phyloP scores from a whole-genome alignment of 2,888 invertebrate species.

The Chrysolina oricalcia region DNA sequence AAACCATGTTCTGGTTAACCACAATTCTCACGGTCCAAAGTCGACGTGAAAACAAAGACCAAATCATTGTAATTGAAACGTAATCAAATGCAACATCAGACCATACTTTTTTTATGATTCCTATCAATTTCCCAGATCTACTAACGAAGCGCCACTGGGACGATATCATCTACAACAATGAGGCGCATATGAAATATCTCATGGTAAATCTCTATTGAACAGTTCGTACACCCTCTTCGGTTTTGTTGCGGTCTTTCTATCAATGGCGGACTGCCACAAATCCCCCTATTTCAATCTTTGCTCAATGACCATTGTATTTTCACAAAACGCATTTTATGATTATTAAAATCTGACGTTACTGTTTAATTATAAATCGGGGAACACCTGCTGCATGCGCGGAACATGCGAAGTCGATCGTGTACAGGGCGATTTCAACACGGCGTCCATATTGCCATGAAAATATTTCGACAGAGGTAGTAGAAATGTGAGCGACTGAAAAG shows the following conservation, averaged over 20 bases:
- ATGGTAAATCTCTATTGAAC: conserved; percentile 64
- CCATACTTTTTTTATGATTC: neutral
- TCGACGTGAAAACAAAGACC: neutral
- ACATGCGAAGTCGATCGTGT: conserved; percentile 35
- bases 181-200: conserved; percentile 63
- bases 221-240: conserved; percentile 58
- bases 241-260: conserved; percentile 57
- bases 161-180: conserved; percentile 63
- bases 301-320: conserved; percentile 68
- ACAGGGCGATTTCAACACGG: neutral
- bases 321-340: conserved; percentile 68
- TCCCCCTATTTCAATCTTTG: conserved; percentile 57
- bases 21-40: neutral
- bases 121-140: conserved; percentile 12
- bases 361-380: conserved; percentile 61
- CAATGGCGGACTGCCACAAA: conserved; percentile 54
- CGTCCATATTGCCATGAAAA: neutral
- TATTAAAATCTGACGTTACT: conserved; percentile 65
- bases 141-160: conserved; percentile 38
- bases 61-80: neutral
- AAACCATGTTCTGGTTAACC: neutral
- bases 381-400: conserved; percentile 59
- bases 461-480: neutral
- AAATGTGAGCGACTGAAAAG: no score
- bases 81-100: neutral